A percentile compares a stretch with the other conserved stretches of the same genome.
Evolutionary conservation across 2,797 vertebrate genomes (phyloP).

Genomic region (Lateolabrax maculatus): DNA sequence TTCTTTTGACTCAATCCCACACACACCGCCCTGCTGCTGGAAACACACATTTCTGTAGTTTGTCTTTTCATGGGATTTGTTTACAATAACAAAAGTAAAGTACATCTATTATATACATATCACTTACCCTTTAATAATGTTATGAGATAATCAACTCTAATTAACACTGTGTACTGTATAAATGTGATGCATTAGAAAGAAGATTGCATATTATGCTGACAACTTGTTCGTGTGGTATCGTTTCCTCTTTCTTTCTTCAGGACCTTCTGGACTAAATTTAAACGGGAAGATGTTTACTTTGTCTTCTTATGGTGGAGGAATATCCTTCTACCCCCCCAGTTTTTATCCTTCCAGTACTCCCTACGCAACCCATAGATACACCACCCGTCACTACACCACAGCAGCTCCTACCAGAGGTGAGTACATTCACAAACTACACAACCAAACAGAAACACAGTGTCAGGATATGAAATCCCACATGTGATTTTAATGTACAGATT

Average conservation of each 20-base stretch:
- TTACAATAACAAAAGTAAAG: no score
- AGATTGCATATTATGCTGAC: background rate
- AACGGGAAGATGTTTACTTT: constrained; percentile 72
- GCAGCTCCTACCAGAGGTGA: constrained; percentile 34
- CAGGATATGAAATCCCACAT: background rate
- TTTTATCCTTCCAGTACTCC: rapidly evolving
- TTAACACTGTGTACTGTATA: background rate
- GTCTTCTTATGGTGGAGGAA: rapidly evolving
- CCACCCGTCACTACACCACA: constrained; percentile 8
- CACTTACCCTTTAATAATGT: background rate
- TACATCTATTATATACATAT: no score
- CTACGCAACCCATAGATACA: background rate
- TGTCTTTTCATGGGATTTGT: no score
- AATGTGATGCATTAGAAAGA: background rate
- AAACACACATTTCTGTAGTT: no score
- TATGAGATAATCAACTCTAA: background rate
- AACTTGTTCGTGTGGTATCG: background rate
- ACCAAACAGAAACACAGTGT: background rate
- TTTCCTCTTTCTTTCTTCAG: constrained; percentile 38
- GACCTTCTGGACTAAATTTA: background rate
- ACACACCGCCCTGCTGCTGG: no score
- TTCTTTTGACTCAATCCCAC: no score
- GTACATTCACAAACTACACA: background rate
- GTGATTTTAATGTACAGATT: background rate
- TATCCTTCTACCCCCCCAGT: constrained; percentile 40